Base-by-base conservation (phyloP, 35 echinoderm and acorn worm genomes). In the Anneissia japonica region DNA sequence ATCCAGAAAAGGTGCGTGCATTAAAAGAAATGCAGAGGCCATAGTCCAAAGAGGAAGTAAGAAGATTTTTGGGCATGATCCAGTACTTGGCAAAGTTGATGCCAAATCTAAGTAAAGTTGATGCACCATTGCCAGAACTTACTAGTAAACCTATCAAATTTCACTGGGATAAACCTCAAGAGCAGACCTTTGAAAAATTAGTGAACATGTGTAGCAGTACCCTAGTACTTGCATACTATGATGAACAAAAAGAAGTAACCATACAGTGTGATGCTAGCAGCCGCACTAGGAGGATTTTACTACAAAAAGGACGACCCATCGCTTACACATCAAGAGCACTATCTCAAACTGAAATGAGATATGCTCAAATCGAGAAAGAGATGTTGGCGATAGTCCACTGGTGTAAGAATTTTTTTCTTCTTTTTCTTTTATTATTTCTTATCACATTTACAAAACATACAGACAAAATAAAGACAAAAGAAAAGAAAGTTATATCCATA, bases 51-150 rank as follows among this genome's bases (percentile, higher is more conserved):
- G 86, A 92, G 33, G 93, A 81, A 0, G 79, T 92, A 16, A 46
- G 79, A 74, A 43, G 90, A 14, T 92, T 92, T 51, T 79, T 96
- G 0, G 86, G 93, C 1, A 81, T 88, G 23, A n/a, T 89, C 0
- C 86, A 92, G 39, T 95, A 95, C 43, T 30, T 92, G 23, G 36
- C 93, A 0, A 91, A 91, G 38, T 95, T 92, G 77, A 89, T 91
- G 7, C 38, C 72, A 33, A 82, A 91, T 12, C 74, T 91, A 30
- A 88, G 89, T 73, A 78, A 88, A 36, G 73, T 95, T 1, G 90
- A 91, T 26, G 23, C 75, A 41, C 92, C 83, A 7, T 76, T 91
- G 17, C 10, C 85, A 84, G 80, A 85, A 0, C 39, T 91, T 38
- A 87, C 37, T 0, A 83, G 83, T 31, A 90, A 83, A 81, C 79